These are phyloP conservation scores for Hemibagrus guttatus DNA, from an alignment of 2,797 vertebrate species.

Conservation along the genomic window DNA sequence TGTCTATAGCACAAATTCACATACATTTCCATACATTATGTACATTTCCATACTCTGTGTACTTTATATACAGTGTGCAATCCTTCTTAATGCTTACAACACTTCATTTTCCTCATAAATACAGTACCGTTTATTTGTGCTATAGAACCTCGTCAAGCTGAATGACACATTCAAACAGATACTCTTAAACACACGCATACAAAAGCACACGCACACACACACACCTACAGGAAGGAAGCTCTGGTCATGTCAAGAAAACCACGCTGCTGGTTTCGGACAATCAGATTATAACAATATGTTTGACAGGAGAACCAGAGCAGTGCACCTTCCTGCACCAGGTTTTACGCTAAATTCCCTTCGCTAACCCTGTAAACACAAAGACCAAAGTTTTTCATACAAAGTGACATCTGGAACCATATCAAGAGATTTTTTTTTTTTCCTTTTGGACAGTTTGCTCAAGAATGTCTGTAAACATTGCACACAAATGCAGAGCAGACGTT, in stretches of 20 bases:
- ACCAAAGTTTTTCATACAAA: slow-evolving; percentile 16
- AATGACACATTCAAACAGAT: neutral
- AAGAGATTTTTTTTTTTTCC: slow-evolving; percentile 23
- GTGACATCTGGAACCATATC: slow-evolving; percentile 23
- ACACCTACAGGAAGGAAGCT: slow-evolving; percentile 17
- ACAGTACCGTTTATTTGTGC: slow-evolving; percentile 41
- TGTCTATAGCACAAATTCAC: slow-evolving; percentile 6
- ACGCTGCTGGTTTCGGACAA: neutral
- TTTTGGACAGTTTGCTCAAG: slow-evolving; percentile 44
- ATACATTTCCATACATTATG: neutral
- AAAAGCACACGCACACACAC: slow-evolving; percentile 1
- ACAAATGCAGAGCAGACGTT: neutral
- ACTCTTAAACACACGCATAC: neutral
- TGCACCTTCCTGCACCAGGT: neutral
- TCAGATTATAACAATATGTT: neutral
- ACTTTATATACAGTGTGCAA: slow-evolving; percentile 3
- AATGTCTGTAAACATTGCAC: slow-evolving; percentile 52
- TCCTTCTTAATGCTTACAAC: neutral
- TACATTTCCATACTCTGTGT: neutral
- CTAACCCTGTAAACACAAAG: slow-evolving; percentile 34
- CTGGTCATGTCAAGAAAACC: slow-evolving; percentile 21
- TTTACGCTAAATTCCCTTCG: slow-evolving; percentile 1
- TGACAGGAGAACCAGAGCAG: neutral
- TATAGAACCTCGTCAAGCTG: neutral
- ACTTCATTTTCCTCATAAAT: neutral